A percentile compares a stretch with the other conserved stretches of the same genome.
These are phyloP conservation scores for Aspidiotus destructor DNA, from an alignment of 2,888 invertebrate species.

Conservation along the genomic window DNA sequence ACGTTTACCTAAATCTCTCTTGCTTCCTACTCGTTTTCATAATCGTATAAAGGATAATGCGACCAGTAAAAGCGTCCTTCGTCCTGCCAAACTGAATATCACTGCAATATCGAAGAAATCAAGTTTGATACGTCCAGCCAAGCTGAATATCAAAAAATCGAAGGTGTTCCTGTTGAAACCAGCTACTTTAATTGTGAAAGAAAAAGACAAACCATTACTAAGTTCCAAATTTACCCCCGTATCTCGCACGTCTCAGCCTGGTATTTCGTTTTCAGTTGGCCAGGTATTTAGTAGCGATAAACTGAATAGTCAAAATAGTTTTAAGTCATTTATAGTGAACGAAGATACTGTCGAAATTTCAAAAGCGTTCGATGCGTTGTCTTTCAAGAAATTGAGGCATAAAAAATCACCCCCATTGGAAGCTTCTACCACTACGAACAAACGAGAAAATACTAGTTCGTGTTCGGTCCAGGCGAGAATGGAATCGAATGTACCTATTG, in stretches of 20 bases:
- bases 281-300: conserved; percentile 9
- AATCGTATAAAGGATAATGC: not conserved
- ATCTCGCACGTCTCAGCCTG: not conserved
- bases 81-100: conserved; percentile 5
- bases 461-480: conserved; percentile 28
- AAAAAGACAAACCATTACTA: conserved; percentile 1
- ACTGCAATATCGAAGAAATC: conserved; percentile 6
- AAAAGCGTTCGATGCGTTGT: conserved; percentile 24
- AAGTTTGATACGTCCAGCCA: conserved; percentile 17
- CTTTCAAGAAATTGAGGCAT: conserved; percentile 16
- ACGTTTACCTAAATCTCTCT: not conserved
- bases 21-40: not conserved
- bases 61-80: not conserved
- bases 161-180: conserved; percentile 21
- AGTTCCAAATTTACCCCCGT: not conserved
- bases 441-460: conserved; percentile 24
- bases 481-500: conserved; percentile 16
- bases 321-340: conserved; percentile 13
- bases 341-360: conserved; percentile 14
- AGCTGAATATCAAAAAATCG: conserved; percentile 17
- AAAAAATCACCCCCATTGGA: conserved; percentile 1
- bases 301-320: conserved; percentile 24
- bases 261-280: not conserved
- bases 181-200: conserved; percentile 10
- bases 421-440: conserved; percentile 2